Base-by-base conservation (phyloP, 2,113 vertebrate genomes). In the Taxidea taxus region DNA sequence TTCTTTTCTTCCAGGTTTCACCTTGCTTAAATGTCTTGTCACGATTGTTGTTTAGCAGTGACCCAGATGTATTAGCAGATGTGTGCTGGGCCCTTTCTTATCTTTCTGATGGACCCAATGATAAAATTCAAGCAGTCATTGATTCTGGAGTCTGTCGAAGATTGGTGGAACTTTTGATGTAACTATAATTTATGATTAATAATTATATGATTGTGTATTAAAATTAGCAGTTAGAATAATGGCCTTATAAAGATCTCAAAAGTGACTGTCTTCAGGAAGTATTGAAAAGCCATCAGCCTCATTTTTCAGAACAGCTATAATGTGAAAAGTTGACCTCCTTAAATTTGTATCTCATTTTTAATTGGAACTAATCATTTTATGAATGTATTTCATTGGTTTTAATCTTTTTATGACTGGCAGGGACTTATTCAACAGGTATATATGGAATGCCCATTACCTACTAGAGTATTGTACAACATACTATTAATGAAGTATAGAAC, bases 61-160 rank as follows among this genome's bases (percentile, higher is more conserved):
- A 99, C 91, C 98, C 99, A 27, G 99, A 99, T 98, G 99, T 99
- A 27, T 98, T 99, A 97, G 99, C 99, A 94, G 99, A 99, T 97
- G 99, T 99, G 64, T 99, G 99, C 98, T 99, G 99, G 99, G 99
- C 99, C 54, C 99, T 99, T 81, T 99, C 99, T 91, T 99, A 99
- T 97, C 99, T 99, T 95, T 99, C 99, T 8, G 99, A 99, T 95
- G 99, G 99, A 95, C 99, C 99, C 34, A 99, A 99, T 96, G 99
- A 99, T 96, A 99, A 99, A 99, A 99, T 99, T 98, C 99, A 99
- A 98, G 99, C 99, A 16, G 99, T 99, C 96, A 99, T 99, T 96
- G 99, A 99, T 98, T 99, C 99, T 42, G 99, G 99, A 97, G 99
- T 99, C 64, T 99, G 99, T 97, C 98, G 99, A 98, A 99, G 99